A percentile compares a stretch with the other conserved stretches of the same genome.
Conservation (phyloP, 1,140 invertebrate genomes). For the Nymphalis io region DNA sequence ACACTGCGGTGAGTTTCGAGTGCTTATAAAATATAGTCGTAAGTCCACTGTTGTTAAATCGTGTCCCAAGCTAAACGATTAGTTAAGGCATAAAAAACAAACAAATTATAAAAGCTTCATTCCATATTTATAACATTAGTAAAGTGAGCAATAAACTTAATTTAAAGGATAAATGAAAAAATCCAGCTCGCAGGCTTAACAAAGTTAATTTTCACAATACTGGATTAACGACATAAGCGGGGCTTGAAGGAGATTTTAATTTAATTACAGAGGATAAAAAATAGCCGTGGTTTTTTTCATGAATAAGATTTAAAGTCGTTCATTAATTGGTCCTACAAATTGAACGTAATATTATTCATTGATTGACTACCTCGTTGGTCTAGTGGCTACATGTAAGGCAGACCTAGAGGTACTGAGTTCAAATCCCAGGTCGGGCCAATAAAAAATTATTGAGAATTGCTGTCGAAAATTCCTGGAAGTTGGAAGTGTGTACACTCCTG, state of each 20-base stretch:
- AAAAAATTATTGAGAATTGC: too few species aligned
- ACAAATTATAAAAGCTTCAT: too few species aligned
- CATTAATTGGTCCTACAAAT: slow-evolving; percentile 9
- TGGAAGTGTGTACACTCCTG: too few species aligned
- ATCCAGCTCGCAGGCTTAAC: slow-evolving; percentile 13
- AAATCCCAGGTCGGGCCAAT: too few species aligned
- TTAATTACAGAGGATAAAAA: slow-evolving; percentile 32
- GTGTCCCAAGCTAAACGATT: too few species aligned
- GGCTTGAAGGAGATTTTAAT: slow-evolving; percentile 29
- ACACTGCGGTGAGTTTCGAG: too few species aligned
- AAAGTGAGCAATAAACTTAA: slow-evolving; percentile 2
- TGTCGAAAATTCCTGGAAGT: too few species aligned
- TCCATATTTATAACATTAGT: neutral
- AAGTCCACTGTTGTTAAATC: too few species aligned
- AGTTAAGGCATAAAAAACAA: too few species aligned
- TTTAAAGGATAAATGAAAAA: slow-evolving; percentile 15
- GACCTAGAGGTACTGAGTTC: too few species aligned
- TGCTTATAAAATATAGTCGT: too few species aligned
- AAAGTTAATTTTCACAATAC: slow-evolving; percentile 33
- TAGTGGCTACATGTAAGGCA: too few species aligned
- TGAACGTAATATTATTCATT: neutral
- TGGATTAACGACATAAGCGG: slow-evolving; percentile 29
- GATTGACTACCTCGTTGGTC: neutral
- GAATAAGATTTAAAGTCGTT: slow-evolving; percentile 9
- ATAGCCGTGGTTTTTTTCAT: neutral